Base-by-base conservation (phyloP, 2,797 vertebrate species). In the Acestrorhynchus altus region DNA sequence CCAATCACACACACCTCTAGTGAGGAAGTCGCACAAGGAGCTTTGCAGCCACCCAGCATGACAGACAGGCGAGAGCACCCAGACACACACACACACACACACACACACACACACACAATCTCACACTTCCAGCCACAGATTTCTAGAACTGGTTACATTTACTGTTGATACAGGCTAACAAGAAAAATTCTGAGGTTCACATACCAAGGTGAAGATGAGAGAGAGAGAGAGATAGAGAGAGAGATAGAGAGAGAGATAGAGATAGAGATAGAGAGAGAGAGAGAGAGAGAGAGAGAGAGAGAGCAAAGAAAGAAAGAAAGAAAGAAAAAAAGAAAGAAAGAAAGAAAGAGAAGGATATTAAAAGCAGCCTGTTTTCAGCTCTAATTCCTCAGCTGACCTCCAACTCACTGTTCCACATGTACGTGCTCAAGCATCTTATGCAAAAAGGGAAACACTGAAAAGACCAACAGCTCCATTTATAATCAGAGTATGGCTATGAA, bases 61-160 rank as follows among this genome's bases (percentile, higher is more conserved):
- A 59, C 24, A 59, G 24, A 20, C 57, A 35, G 15, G 28, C 57
- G 3, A 12, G 28, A 28, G 13, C 4, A 35, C 57, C 35, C 52
- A 51, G n/a, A 74, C 28, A 54, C 22, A 15, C 28, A 66, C 66
- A 63, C 35, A 63, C 59, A 16, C 24, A 52, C 9, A 2, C 31
- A 2, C 31, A 2, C 31, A 35, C 31, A 35, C 31, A 35, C 31
- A 35, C 31, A 57, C 70, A n/a, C n/a, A n/a, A n/a, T n/a, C n/a
- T 56, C 35, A n/a, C 35, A 40, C 40, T 47, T 13, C 26, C 44
- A 46, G 22, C 24, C 20, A 31, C 8, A 71, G 49, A n/a, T 20
- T 16, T 46, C 60, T 54, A 22, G 46, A 83, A 76, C 77, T 78
- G 86, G 79, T 60, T 83, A 18, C 77, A 84, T 86, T 91, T 86